Evolutionary conservation across 2,797 vertebrate genomes (phyloP), one percentile per base, ranked within the genome.

Genomic region (Diplodus puntazzo): DNA sequence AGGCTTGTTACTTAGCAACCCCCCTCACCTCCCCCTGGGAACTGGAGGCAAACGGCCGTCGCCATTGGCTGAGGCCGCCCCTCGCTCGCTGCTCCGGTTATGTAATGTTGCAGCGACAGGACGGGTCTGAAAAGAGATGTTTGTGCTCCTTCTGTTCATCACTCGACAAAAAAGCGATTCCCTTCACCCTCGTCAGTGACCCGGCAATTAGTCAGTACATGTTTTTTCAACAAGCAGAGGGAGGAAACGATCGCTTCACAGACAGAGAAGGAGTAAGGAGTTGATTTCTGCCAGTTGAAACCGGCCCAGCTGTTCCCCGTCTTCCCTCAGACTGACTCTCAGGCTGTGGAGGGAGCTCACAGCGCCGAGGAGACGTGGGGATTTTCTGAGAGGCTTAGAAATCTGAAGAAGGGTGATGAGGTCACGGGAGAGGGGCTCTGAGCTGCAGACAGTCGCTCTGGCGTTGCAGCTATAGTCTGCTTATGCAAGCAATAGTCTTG

Each of bases 1-100:
- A 89, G 89, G 85, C 91, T 84, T 85, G 92, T 93, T 94, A 88
- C 93, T 88, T 91, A 88, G 93, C 93, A 94, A 94, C 92, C 74
- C 62, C 34, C 86, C 61, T 45, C 77, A 4, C 81, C 77, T 73
- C 75, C 88, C 83, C 87, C 74, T 90, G 92, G 87, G 89, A 89
- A 86, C 78, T 60, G 75, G 60, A 77, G 79, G 67, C 63, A 27
- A 85, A 30, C 23, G 61, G 72, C 34, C 67, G 9, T 23, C 17
- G 48, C 64, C 70, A 87, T 88, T 88, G 91, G 88, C 78, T 78
- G 81, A 67, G 71, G 77, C 77, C 8, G 72, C 78, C 69, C 64
- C 65, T 69, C 62, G 70, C 82, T 78, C 48, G 5, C 72, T 20
- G 77, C 78, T 85, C 71, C 13, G 46, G 79, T 94, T 93, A 92